Evolutionary conservation across 35 echinoderm and acorn worm genomes (phyloP), one percentile per base, ranked within the genome.

Genomic region (Lytechinus variegatus): DNA sequence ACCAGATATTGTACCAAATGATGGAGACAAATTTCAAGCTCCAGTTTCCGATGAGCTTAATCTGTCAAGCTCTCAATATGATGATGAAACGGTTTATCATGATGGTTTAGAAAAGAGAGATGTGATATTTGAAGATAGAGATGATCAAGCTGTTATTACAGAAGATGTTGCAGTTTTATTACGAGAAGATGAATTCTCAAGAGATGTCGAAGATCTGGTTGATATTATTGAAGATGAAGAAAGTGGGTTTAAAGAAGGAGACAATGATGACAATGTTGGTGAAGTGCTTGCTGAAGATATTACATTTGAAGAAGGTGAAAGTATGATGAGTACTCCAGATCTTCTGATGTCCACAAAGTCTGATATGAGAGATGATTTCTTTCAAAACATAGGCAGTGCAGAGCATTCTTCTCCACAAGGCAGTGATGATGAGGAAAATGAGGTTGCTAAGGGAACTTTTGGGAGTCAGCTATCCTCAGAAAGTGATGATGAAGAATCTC

Each of bases 11-110:
- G 19, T 79, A 1, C 14, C 66, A 7, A 79, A 24, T 90, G 88
- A 90, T 9, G 88, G n/a, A n/a, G n/a, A n/a, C n/a, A n/a, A n/a
- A n/a, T n/a, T 79, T 79, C 66, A 79, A 79, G 66, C 66, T 79
- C 66, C 19, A 24, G 66, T 79, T n/a, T 19, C 66, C 3, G 21
- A n/a, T n/a, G 66, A 79, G 66, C 66, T 79, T 79, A 79, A n/a
- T 79, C 66, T 79, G 66, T 24, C n/a, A 24, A 8, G 24, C 66
- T 79, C 66, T 24, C 66, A 79, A 79, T 7, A 79, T n/a, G 21
- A 19, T 79, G 88, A 24, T 51, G 52, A 44, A 90, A 90, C 88
- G 21, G 88, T 13, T 51, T 16, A 90, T 44, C 28, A 44, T 90
- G 10, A 90, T 51, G 52, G 33, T 28, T 90, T 79, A 0, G 88